Percentiles rank a stretch among this genome's conserved stretches.
Conservation (phyloP, 2,888 invertebrate genomes). For the Clivina fossor region DNA sequence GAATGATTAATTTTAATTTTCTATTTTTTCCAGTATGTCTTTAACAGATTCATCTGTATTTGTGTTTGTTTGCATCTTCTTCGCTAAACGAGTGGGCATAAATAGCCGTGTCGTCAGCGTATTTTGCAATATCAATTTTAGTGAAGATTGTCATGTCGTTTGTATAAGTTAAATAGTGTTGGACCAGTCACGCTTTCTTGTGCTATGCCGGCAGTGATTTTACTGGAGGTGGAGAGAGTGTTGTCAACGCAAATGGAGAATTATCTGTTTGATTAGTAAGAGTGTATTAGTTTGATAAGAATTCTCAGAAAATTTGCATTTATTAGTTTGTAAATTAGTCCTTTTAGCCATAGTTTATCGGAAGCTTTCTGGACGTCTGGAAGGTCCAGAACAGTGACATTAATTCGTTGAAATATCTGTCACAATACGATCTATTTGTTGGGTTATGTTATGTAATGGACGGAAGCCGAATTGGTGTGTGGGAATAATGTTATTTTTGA, state of each 20-base stretch:
- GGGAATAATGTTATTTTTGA: not conserved
- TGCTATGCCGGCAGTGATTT: not conserved
- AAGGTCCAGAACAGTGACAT: not conserved
- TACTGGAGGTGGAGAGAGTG: not conserved
- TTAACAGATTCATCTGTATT: not conserved
- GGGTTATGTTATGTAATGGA: slow-evolving; percentile 1
- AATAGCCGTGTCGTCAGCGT: slow-evolving; percentile 1
- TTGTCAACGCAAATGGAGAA: slow-evolving; percentile 2
- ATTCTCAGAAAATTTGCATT: too few species aligned
- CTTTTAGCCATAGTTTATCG: too few species aligned
- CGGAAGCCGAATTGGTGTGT: not conserved
- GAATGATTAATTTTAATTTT: not conserved
- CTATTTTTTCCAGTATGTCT: too few species aligned
- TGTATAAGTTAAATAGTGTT: not conserved
- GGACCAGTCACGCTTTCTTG: slow-evolving; percentile 1
- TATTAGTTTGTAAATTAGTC: too few species aligned
- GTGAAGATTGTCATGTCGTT: not conserved
- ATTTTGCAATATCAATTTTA: not conserved
- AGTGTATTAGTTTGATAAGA: too few species aligned
- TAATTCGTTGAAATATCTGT: not conserved
- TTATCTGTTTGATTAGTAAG: too few species aligned
- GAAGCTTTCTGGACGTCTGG: not conserved
- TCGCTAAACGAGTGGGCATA: not conserved
- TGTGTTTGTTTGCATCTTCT: not conserved
- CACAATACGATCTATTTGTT: too few species aligned